Base-by-base conservation (phyloP, 2,113 vertebrate species). In the Anser brachyrhynchus region DNA sequence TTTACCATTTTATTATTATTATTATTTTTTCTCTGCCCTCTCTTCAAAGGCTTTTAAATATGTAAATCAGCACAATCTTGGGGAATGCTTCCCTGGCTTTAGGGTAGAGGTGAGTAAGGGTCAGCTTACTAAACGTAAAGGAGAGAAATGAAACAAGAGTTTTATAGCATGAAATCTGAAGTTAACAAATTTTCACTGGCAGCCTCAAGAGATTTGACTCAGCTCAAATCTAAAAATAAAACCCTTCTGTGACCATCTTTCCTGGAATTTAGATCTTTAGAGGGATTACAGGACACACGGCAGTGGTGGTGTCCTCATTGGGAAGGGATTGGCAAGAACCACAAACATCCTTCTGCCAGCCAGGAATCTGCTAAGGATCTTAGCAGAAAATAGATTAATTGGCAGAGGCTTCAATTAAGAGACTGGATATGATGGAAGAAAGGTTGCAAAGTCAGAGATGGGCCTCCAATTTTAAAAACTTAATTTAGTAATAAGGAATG, bases 1-100 rank as follows among this genome's bases (percentile, higher is more conserved):
- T 11, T 44, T 44, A 51, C 11, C 13, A 3, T 2, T 29, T 6
- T 9, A 44, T 44, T 44, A 44, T 13, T 16, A 3, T 2, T 29
- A 16, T 46, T 46, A 51, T 37, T 37, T 25, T 37, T 64, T 13
- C 23, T 14, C 6, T 21, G 28, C 33, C 26, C 11, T 54, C 18
- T 84, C 59, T 94, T 95, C 55, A 82, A 96, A 93, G 79, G 57
- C 62, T 80, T 87, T 95, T n/a, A 51, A 87, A 91, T 88, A 94
- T 92, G 80, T 71, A 95, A 92, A 96, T 93, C 33, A 46, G 31
- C 55, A 90, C 59, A 95, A 94, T 87, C 65, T 71, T 4, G 5
- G 61, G 69, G 71, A 93, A 84, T 95, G 37, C 39, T 87, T 75
- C 74, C 31, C 71, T 89, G 87, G 44, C 65, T 90, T 91, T 85